Evolutionary conservation across 2,113 vertebrate species (phyloP).

Genomic region (Ranitomeya imitator): DNA sequence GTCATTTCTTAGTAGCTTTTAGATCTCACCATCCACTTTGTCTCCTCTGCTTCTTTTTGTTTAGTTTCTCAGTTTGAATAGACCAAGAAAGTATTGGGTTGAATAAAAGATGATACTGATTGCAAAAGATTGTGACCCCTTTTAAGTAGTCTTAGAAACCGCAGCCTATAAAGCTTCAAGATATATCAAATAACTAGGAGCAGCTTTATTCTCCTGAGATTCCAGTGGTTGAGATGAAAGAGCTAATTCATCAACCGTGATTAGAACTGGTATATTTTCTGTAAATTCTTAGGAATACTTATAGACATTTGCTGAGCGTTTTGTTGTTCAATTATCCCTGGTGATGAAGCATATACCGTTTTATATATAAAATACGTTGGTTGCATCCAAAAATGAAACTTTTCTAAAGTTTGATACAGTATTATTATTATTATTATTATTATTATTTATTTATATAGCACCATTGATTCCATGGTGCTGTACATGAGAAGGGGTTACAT

Average conservation of each 20-base stretch:
- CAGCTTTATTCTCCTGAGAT: not conserved
- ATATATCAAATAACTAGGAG: not conserved
- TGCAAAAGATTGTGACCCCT: slow-evolving; percentile 21
- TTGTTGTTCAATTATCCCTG: not conserved
- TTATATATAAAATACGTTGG: not conserved
- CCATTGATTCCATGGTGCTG: too few relatives aligned
- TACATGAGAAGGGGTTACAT: too few relatives aligned
- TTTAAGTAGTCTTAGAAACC: not conserved
- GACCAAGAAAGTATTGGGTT: not conserved
- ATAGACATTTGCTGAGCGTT: not conserved
- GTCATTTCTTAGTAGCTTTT: slow-evolving; percentile 7
- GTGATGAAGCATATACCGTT: not conserved
- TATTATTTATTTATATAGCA: too few relatives aligned
- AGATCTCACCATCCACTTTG: not conserved
- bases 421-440: too few relatives aligned
- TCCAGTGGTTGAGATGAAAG: not conserved
- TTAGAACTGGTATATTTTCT: not conserved
- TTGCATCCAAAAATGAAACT: not conserved
- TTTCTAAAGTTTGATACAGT: not conserved
- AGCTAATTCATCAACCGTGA: not conserved
- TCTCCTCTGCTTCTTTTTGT: not conserved
- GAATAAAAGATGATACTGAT: not conserved
- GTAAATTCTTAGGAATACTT: not conserved
- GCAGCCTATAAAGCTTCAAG: not conserved
- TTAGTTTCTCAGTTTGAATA: not conserved